phyloP scores from a whole-genome alignment of 2,113 vertebrate genomes.

The Callipepla squamata region DNA sequence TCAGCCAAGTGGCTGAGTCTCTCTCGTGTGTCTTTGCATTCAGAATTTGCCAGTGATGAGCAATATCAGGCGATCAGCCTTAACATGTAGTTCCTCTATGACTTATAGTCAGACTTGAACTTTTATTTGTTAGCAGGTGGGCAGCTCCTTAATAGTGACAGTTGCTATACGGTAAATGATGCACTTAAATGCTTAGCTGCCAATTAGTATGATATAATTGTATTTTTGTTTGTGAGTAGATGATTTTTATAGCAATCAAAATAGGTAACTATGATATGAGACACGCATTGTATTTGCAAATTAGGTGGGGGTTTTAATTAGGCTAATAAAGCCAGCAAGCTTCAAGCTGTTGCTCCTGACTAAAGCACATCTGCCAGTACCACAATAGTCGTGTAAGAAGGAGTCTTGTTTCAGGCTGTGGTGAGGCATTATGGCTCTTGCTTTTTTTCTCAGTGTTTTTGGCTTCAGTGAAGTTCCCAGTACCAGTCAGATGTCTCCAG shows the following conservation, averaged over 20 bases:
- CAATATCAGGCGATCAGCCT: not conserved
- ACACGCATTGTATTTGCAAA: not conserved
- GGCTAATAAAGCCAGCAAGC: not conserved
- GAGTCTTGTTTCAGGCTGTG: not conserved
- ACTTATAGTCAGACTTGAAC: not conserved
- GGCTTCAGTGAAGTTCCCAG: not conserved
- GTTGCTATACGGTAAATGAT: not conserved
- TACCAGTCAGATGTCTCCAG: not conserved
- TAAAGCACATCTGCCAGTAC: not conserved
- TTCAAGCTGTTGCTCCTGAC: not conserved
- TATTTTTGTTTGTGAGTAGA: not conserved
- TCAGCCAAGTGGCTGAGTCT: not conserved
- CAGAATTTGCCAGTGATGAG: not conserved
- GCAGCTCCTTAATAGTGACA: not conserved
- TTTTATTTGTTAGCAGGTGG: not conserved
- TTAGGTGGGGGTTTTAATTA: not conserved
- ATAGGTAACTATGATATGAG: not conserved
- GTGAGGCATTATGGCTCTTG: not conserved
- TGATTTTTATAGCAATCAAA: not conserved
- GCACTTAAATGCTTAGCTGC: not conserved
- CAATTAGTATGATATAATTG: not conserved
- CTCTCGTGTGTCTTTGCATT: not conserved
- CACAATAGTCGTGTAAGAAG: fast-evolving
- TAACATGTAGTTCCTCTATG: fast-evolving
- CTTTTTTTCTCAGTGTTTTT: not conserved